Percentiles rank a stretch among this genome's conserved stretches.
Evolutionary conservation across 2,113 vertebrate genomes (phyloP).

Genomic region (Cranoglanis bouderius): DNA sequence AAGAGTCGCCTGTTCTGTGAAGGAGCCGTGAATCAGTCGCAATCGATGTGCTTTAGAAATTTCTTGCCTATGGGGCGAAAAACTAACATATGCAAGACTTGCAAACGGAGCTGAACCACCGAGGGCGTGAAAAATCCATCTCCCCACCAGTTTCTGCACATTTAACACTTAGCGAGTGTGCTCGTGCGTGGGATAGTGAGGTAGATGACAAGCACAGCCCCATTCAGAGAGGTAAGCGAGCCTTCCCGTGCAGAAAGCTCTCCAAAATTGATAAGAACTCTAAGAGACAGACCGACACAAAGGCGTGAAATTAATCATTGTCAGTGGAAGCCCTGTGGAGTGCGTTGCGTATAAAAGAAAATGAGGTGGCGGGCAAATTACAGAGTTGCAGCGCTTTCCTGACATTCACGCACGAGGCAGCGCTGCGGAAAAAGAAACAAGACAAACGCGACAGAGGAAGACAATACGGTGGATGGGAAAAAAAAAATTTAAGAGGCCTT

Average conservation of each 20-base stretch:
- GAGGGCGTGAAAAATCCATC: too few species aligned
- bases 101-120: constrained; percentile 20
- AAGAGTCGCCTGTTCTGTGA: background rate
- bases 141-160: too few species aligned
- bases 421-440: constrained; percentile 29
- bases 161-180: background rate
- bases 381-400: constrained; percentile 31
- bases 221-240: constrained; percentile 17
- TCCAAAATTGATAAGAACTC: constrained; percentile 49
- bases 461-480: constrained; percentile 1
- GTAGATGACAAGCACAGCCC: background rate
- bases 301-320: constrained; percentile 56
- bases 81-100: background rate
- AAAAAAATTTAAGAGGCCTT: background rate
- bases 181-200: too few species aligned
- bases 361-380: constrained; percentile 48
- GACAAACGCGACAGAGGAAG: constrained; percentile 12
- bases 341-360: constrained; percentile 47
- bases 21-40: background rate
- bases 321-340: constrained; percentile 33
- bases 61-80: background rate
- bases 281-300: constrained; percentile 42
- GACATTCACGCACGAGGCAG: constrained; percentile 17
- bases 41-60: background rate
- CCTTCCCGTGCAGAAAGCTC: constrained; percentile 17